Evolutionary conservation across 2,888 invertebrate genomes (phyloP).

Genomic region (Drosophila antonietae): DNA sequence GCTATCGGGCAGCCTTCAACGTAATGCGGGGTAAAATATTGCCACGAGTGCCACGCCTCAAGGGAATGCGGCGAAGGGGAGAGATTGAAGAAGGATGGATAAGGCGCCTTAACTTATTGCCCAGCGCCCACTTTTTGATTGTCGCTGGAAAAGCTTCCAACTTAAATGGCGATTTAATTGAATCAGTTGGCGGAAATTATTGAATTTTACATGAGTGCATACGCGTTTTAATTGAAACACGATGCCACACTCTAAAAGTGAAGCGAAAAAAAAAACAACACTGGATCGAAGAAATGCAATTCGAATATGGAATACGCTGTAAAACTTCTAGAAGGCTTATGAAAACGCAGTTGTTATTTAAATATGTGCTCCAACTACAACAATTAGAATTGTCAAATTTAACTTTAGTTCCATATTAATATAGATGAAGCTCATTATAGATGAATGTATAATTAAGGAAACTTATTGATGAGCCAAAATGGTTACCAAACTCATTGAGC

Average conservation of each 20-base stretch:
- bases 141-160: slow-evolving; percentile 22
- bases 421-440: no score
- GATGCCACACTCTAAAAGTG: slow-evolving; percentile 7
- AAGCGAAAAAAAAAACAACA: background rate
- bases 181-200: slow-evolving; percentile 67
- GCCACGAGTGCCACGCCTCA: slow-evolving; percentile 3
- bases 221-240: slow-evolving; percentile 65
- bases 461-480: no score
- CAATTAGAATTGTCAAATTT: no score
- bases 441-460: no score
- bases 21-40: background rate
- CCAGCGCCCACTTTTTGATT: background rate
- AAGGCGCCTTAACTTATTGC: background rate
- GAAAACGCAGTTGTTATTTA: no score
- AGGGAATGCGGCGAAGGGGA: background rate
- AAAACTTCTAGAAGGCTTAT: no score
- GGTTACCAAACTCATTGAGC: background rate
- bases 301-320: background rate
- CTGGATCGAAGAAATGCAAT: background rate
- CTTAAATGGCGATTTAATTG: slow-evolving; percentile 63
- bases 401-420: no score
- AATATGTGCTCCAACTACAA: no score
- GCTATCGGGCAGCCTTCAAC: background rate
- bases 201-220: slow-evolving; percentile 74
- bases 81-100: background rate